These are phyloP conservation scores for Erpornis zantholeuca DNA, from an alignment of 2,113 vertebrate genomes.

Conservation along the genomic window DNA sequence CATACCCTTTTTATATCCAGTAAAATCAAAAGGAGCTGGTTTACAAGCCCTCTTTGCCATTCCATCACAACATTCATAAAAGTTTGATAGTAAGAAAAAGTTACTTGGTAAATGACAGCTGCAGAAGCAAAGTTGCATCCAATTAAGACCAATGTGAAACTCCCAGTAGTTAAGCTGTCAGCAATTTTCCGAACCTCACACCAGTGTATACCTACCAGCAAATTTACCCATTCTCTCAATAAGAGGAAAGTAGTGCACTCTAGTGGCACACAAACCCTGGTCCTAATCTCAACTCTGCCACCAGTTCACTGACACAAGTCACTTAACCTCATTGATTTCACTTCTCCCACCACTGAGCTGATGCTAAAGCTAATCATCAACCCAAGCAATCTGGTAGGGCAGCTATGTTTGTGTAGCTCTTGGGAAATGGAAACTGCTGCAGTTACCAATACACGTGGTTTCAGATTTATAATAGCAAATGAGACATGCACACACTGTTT, in stretches of 20 bases:
- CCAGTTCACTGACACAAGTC: not conserved
- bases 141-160: not conserved
- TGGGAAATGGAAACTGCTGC: not conserved
- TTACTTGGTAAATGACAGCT: not conserved
- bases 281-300: not conserved
- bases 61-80: not conserved
- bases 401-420: not conserved
- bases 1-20: not conserved
- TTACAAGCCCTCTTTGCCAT: not conserved
- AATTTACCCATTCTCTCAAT: not conserved
- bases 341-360: not conserved
- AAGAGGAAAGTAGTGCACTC: not conserved
- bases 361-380: not conserved
- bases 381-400: not conserved
- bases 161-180: not conserved
- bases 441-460: not conserved
- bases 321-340: not conserved
- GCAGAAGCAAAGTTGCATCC: not conserved
- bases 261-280: not conserved
- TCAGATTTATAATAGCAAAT: not conserved
- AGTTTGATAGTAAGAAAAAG: not conserved
- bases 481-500: rapidly evolving
- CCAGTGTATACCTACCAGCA: not conserved
- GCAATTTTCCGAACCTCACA: not conserved
- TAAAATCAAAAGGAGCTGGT: not conserved